Base-by-base conservation (phyloP, 2,113 vertebrate genomes). In the Sebastes fasciatus region DNA sequence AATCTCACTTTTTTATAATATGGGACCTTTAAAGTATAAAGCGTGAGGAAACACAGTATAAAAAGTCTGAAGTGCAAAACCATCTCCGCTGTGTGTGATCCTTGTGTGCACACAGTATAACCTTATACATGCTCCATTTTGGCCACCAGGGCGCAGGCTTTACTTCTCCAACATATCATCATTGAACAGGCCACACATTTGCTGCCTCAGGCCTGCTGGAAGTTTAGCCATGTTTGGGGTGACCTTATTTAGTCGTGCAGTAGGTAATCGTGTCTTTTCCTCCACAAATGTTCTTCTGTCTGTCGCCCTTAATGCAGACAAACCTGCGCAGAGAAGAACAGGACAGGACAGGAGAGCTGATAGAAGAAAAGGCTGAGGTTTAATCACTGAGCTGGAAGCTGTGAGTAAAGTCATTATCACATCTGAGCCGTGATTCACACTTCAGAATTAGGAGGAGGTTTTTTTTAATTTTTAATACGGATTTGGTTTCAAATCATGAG, bases 161-260 rank as follows among this genome's bases (percentile, higher is more conserved):
- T 34, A 26, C 51, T 26, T 55, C 40, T 23, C 60, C 17, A 63
- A 40, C 52, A 52, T 68, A 13, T 65, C 79, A 73, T 83, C 66
- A 81, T 67, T 69, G 67, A 80, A 80, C 62, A 82, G 55, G 55
- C 58, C 71, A 26, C 69, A 51, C 62, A 42, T 81, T 78, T 68
- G n/a, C 58, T 48, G 75, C 77, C 54, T 84, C 76, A 23, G 79
- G 87, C 83, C 63, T 34, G 67, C 57, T 77, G n/a, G 72, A 87
- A 23, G 63, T 75, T 58, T 82, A 58, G 51, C 49, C 26, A 5
- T 69, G 40, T 82, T 17, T 82, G 78, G 67, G 80, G 79, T 87
- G 86, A 83, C 83, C 83, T 85, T 80, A 45, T 92, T 90, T 84
- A 61, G 69, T 83, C 67, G 16, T 23, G 61, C 77, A 57, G 9